A percentile compares a stretch with the other conserved stretches of the same genome.
Conservation (phyloP, 1,140 invertebrate species). For the Neotoxoptera formosana region DNA sequence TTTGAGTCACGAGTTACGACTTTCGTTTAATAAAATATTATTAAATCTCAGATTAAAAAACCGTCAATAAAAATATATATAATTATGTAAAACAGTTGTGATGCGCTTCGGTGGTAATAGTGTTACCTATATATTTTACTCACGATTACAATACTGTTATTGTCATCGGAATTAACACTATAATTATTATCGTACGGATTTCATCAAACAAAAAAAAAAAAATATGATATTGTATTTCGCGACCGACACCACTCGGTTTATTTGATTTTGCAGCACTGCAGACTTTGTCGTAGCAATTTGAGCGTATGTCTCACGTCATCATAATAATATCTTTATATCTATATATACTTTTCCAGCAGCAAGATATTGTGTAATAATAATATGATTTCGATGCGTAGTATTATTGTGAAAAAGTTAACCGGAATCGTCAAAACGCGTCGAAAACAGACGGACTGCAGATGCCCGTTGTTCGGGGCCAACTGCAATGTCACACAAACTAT, state of each 20-base stretch:
- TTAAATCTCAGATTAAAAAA: no score
- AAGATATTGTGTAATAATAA: neutral
- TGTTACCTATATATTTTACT: no score
- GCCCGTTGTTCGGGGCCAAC: neutral
- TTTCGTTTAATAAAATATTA: no score
- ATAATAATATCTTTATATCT: neutral
- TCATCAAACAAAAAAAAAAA: neutral
- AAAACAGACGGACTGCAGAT: neutral
- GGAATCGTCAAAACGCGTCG: neutral
- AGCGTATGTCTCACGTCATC: neutral
- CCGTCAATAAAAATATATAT: no score
- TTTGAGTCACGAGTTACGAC: neutral
- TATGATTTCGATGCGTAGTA: neutral
- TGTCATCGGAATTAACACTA: neutral
- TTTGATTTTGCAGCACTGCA: neutral
- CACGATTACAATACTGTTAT: no score
- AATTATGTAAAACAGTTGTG: no score
- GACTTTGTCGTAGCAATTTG: neutral
- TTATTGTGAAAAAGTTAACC: no score
- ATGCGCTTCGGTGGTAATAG: no score
- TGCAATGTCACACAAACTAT: neutral
- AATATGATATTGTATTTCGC: neutral
- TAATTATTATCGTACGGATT: neutral
- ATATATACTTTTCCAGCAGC: neutral
- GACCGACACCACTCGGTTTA: neutral